Base-by-base conservation (phyloP, 2,113 vertebrate genomes). In the Irena cyanogastra region DNA sequence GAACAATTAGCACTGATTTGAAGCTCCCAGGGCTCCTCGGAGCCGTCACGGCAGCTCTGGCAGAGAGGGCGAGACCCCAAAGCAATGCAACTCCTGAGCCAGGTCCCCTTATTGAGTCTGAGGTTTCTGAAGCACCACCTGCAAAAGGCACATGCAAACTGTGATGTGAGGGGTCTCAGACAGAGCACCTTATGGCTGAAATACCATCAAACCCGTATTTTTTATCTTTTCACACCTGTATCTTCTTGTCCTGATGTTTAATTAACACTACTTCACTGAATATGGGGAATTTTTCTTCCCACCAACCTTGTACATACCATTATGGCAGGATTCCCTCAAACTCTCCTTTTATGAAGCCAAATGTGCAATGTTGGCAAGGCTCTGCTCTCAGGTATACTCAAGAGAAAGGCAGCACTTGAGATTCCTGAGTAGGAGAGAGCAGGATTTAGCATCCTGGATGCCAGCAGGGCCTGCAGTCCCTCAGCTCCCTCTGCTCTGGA, bases 41-140 rank as follows among this genome's bases (percentile, higher is more conserved):
- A 47, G 70, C 49, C 2, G 0, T 10, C 52, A 8, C 0, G 1
- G 74, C 31, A 64, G 84, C 41, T 79, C 39, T 56, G 87, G 16
- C 74, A 21, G 53, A n/a, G 26, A 56, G 61, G 70, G 71, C 20
- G 74, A 79, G 75, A 33, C 70, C 72, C 49, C 65, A 68, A 0
- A 63, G 42, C 64, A 61, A 4, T 0, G 1, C 2, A n/a, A 3
- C 31, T 71, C n/a, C 37, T 24, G 20, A 33, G 4, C 3, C 11
- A 16, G 47, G 41, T 26, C 33, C 60, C 68, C 64, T 22, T 26
- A 0, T 2, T 10, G 49, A 35, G 21, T 4, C 2, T 31, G 41
- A 16, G 21, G 15, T 10, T 86, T 49, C 79, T 47, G 19, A 69
- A 71, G 71, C 66, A 56, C 19, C 77, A 26, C 12, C 61, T 54